phyloP scores from a whole-genome alignment of 2,113 vertebrate genomes.

The Phainopepla nitens region DNA sequence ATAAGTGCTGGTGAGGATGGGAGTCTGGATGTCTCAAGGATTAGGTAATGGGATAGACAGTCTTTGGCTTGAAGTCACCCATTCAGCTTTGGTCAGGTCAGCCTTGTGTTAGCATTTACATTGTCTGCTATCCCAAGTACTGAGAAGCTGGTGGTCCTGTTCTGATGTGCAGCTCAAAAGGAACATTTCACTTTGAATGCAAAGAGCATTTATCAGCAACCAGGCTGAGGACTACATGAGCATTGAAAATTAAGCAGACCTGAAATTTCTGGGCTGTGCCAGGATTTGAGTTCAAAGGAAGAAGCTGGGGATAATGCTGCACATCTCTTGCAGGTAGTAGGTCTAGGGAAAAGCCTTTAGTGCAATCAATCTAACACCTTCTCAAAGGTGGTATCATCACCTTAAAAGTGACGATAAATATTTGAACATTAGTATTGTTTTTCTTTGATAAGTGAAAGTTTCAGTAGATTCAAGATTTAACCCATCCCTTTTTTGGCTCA shows the following conservation, averaged over 20 bases:
- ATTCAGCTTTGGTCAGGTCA: slow-evolving; percentile 17
- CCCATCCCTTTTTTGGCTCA: not conserved
- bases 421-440: not conserved
- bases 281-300: not conserved
- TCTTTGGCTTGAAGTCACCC: slow-evolving; percentile 28
- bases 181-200: not conserved
- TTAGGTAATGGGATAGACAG: slow-evolving; percentile 49
- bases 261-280: not conserved
- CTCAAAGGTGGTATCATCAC: not conserved
- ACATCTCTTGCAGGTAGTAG: not conserved
- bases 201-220: not conserved
- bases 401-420: not conserved
- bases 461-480: not conserved
- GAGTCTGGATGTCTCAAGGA: slow-evolving; percentile 32
- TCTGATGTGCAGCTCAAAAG: not conserved
- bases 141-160: not conserved
- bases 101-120: not conserved
- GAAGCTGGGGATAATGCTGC: not conserved
- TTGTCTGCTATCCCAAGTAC: not conserved
- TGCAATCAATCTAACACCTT: not conserved
- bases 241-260: not conserved
- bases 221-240: not conserved
- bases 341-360: not conserved
- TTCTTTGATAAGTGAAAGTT: not conserved
- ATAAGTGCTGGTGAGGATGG: not conserved